Percentiles rank a stretch among this genome's conserved stretches.
These are phyloP conservation scores for Chelidonichthys spinosus DNA, from an alignment of 2,797 vertebrate genomes.

Conservation along the genomic window DNA sequence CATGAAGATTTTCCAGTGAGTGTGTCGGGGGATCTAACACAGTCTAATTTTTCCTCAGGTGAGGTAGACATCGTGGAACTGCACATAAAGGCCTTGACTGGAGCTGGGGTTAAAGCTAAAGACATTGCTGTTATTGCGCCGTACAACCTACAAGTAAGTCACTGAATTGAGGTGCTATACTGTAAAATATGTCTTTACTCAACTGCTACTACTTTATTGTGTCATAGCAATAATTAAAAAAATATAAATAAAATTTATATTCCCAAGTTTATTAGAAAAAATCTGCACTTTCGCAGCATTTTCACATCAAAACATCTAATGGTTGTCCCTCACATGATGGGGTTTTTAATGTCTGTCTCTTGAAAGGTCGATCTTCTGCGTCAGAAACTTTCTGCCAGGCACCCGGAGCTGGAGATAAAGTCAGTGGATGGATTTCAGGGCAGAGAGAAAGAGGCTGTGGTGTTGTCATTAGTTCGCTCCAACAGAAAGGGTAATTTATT, in stretches of 20 bases:
- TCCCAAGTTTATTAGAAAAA: background rate
- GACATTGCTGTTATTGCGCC: conserved; percentile 94
- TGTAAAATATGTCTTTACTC: conserved; percentile 3
- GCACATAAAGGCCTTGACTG: conserved; percentile 90
- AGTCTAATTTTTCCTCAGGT: conserved; percentile 78
- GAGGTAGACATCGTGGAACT: conserved; percentile 91
- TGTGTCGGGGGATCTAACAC: background rate
- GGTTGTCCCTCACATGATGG: background rate
- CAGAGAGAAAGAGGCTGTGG: conserved; percentile 95
- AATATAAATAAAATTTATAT: background rate
- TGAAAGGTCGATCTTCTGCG: conserved; percentile 94
- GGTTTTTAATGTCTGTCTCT: conserved; percentile 10
- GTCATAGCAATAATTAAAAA: background rate
- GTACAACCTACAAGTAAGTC: conserved; percentile 94
- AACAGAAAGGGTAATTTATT: conserved; percentile 90
- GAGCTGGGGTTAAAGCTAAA: conserved; percentile 88
- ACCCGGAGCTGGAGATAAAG: conserved; percentile 92
- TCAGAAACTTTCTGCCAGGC: conserved; percentile 86
- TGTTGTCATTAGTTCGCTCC: conserved; percentile 93
- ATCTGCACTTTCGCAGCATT: background rate
- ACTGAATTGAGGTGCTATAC: background rate
- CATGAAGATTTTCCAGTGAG: background rate
- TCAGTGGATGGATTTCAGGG: conserved; percentile 98
- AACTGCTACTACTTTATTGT: background rate
- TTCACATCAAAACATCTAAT: background rate